Percentiles rank a stretch among this genome's conserved stretches.
phyloP scores from a whole-genome alignment of 2,888 invertebrate genomes.

The Troides oblongomaculatus region DNA sequence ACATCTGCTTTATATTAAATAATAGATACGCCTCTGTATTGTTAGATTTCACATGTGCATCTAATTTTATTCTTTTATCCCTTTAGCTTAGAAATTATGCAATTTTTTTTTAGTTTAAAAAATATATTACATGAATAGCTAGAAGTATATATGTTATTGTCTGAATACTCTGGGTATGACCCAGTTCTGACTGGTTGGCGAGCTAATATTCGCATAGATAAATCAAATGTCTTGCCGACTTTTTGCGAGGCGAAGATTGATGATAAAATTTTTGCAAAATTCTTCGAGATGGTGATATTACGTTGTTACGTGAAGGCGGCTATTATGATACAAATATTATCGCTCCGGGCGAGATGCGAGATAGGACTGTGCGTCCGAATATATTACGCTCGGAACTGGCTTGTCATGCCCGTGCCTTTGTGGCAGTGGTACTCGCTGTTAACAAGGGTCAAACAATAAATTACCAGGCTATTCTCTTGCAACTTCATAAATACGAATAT shows the following conservation, averaged over 20 bases:
- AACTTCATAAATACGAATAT: not conserved
- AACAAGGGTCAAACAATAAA: constrained; percentile 31
- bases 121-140: constrained; percentile 15
- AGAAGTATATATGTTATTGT: constrained; percentile 22
- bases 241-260: constrained; percentile 66
- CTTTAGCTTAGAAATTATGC: not conserved
- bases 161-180: constrained; percentile 43
- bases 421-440: constrained; percentile 32
- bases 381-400: constrained; percentile 43
- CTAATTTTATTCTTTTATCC: constrained; percentile 1
- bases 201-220: constrained; percentile 74
- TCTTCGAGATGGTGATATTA: constrained; percentile 52
- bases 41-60: not conserved
- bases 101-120: constrained; percentile 5
- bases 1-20: not conserved
- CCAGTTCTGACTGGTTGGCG: constrained; percentile 45
- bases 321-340: constrained; percentile 57
- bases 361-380: constrained; percentile 41
- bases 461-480: constrained; percentile 9
- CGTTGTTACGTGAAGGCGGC: constrained; percentile 50
- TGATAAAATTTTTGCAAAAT: constrained; percentile 51
- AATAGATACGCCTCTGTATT: not conserved
- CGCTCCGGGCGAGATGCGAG: constrained; percentile 44
- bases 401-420: constrained; percentile 55
- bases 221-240: constrained; percentile 61